Conservation (phyloP, 2,113 vertebrate species). For the Pao palembangensis region DNA sequence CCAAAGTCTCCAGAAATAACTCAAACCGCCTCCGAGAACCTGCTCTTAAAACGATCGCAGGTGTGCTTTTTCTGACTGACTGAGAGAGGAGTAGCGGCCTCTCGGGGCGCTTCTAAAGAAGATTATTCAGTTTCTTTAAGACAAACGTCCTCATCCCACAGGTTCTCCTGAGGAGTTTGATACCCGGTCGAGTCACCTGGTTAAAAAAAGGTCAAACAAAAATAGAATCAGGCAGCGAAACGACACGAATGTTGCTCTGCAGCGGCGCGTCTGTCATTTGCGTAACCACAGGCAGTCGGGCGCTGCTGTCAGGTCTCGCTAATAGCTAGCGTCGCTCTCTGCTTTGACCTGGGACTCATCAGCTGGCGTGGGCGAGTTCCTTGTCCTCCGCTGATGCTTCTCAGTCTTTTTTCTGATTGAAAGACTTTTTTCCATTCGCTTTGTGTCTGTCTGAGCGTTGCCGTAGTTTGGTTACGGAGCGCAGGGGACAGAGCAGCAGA, state of each 20-base stretch:
- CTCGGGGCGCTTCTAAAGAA: constrained; percentile 4
- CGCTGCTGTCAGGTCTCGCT: constrained; percentile 61
- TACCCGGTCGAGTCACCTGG: too few relatives aligned
- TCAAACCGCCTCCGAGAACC: not conserved
- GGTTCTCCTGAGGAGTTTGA: too few relatives aligned
- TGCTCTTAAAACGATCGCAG: constrained; percentile 30
- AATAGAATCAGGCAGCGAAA: too few relatives aligned
- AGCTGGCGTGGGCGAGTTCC: too few relatives aligned
- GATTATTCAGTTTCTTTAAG: too few relatives aligned
- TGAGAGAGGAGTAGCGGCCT: not conserved
- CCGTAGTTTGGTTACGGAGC: too few relatives aligned
- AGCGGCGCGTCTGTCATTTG: constrained; percentile 54
- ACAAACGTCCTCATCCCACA: too few relatives aligned
- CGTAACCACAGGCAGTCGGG: constrained; percentile 65
- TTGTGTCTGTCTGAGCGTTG: too few relatives aligned
- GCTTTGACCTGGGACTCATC: constrained; percentile 35
- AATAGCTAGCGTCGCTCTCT: constrained; percentile 62
- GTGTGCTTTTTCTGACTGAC: constrained; percentile 18
- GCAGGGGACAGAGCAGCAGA: too few relatives aligned
- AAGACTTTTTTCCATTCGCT: too few relatives aligned
- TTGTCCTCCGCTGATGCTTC: too few relatives aligned
- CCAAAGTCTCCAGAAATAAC: constrained; percentile 30
- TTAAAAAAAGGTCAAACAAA: too few relatives aligned
- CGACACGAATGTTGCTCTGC: constrained; percentile 13
- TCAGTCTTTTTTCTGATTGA: not conserved